Evolutionary conservation across 2,113 vertebrate species (phyloP), one percentile per base, ranked within the genome.

Genomic region (Peucedramus taeniatus): DNA sequence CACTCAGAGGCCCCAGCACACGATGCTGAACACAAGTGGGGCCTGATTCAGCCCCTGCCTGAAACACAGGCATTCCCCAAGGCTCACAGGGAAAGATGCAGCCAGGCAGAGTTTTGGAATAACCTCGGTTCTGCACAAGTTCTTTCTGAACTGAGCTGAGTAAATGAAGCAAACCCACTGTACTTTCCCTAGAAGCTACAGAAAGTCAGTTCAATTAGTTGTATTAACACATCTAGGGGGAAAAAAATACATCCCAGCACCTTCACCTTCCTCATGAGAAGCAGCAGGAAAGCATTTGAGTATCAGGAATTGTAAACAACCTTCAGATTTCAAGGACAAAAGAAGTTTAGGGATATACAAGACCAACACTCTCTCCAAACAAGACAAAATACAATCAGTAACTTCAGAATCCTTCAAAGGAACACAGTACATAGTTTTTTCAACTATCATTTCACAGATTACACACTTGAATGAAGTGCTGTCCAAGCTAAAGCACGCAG

Each of bases 241-340:
- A 1, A 7, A 37, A 21, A 54, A 9, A 2, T 10, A 12, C 14
- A 15, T 1, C 6, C 21, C 14, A 40, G 39, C 7, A 8, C 0
- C 1, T 7, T 37, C 9, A 18, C 6, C 4, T 7, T 77, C 5
- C 15, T 56, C 5, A 6, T 8, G 7, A 45, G 68, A 49, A 54
- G 2, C 28, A 69, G 21, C 18, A 35, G 20, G 4, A 70, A 78
- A 35, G 12, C 3, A 11, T 68, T 42, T 33, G 31, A 39, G 27
- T 51, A 72, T 3, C 18, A 45, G 30, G 16, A 47, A 33, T 16
- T 59, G 23, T 27, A 71, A 92, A 33, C 8, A 78, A 76, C 8
- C 27, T 12, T 71, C 39, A 68, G 5, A 76, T 42, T 83, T 76
- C 61, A 94, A 86, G 76, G 33, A 26, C 33, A 85, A 17, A 49